phyloP scores from a whole-genome alignment of 2,113 vertebrate species.

The Craseonycteris thonglongyai region DNA sequence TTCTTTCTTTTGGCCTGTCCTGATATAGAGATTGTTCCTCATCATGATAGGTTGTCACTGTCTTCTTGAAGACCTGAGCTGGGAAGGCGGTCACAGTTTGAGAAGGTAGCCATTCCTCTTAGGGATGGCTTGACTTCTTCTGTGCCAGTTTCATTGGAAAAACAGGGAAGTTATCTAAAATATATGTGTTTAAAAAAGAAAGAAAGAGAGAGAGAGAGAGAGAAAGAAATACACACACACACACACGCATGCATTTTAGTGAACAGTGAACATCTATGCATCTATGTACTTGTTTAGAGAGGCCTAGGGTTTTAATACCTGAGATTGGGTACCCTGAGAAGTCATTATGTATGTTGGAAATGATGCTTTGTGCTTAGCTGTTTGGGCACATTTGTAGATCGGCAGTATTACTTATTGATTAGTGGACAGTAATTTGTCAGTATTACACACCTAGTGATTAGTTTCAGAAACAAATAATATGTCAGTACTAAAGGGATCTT shows the following conservation, averaged over 20 bases:
- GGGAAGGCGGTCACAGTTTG: neutral
- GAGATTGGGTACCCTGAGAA: neutral
- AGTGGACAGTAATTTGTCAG: neutral
- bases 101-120: neutral
- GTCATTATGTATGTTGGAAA: neutral
- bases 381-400: neutral
- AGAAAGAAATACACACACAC: neutral
- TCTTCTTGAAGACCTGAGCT: neutral
- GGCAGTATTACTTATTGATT: neutral
- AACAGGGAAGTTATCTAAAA: neutral
- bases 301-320: neutral
- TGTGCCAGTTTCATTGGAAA: neutral
- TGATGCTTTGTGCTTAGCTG: neutral
- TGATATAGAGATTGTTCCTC: neutral
- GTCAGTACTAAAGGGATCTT: neutral
- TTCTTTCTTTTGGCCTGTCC: neutral
- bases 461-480: constrained; percentile 16
- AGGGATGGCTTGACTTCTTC: neutral
- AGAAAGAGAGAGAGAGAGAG: no score
- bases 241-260: neutral
- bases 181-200: neutral
- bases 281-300: neutral
- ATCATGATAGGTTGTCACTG: neutral
- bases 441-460: neutral
- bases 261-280: neutral